phyloP scores from a whole-genome alignment of 2,797 vertebrate genomes.

The Orientallactaga sibirica region DNA sequence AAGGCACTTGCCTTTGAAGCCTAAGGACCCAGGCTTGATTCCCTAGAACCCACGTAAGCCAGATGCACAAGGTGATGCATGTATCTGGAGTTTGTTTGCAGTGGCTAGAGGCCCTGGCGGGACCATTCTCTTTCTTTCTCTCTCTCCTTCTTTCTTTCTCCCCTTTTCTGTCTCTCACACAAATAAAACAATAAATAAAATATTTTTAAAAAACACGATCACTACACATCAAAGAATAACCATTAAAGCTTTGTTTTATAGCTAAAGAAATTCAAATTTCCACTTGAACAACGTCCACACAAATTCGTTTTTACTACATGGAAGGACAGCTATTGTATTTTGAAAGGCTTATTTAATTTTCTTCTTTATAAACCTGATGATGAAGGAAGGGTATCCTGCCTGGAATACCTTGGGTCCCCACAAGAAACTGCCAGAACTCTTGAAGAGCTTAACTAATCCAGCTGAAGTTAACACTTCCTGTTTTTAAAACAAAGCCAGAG shows the following conservation, averaged over 20 bases:
- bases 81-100: too few species aligned
- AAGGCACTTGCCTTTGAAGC: too few species aligned
- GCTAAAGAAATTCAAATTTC: slow-evolving; percentile 20
- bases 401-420: neutral
- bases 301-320: slow-evolving; percentile 21
- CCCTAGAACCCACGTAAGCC: too few species aligned
- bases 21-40: too few species aligned
- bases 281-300: neutral
- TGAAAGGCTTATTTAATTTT: slow-evolving; percentile 8
- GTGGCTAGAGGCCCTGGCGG: too few species aligned
- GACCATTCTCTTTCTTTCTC: too few species aligned
- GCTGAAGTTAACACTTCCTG: slow-evolving; percentile 13
- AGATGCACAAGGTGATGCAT: too few species aligned
- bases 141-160: too few species aligned
- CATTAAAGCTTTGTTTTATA: slow-evolving; percentile 41
- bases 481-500: slow-evolving; percentile 29
- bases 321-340: neutral
- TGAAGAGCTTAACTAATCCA: slow-evolving; percentile 15
- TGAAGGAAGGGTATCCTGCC: neutral
- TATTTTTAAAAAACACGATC: neutral
- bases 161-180: too few species aligned
- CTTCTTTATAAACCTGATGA: neutral
- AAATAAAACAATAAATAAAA: too few species aligned
- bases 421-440: neutral
- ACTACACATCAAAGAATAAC: slow-evolving; percentile 14